Base-by-base conservation (phyloP, 2,888 invertebrate genomes). In the Odiellus spinosus region DNA sequence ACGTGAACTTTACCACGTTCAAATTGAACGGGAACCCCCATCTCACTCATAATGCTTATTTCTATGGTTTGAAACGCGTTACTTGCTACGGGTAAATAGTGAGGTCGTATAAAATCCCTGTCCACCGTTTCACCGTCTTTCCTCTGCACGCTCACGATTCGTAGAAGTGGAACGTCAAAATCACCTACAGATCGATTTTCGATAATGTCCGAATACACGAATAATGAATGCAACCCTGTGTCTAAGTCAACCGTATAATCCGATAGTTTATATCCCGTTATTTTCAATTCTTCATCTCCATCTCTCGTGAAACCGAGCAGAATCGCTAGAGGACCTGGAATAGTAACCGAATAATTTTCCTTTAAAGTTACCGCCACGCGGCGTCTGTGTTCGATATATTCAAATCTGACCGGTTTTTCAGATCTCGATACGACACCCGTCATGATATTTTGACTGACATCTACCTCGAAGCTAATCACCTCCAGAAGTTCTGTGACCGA, bases 141-240 rank as follows among this genome's bases (percentile, higher is more conserved):
- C 15, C 42, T 35, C 11, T 14, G 21, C 17, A 58, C 42, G 18
- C 51, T 51, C 1, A 59, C 56, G 14, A 60, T 54, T n/a, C 59
- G 47, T 11, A 60, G 18, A 12, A 61, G 49, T 2, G 55, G 50
- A 11, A 58, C 52, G 32, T 53, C 34, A 4, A 49, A 47, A 43
- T 60, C 58, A n/a, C 63, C 60, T 21, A 50, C 45, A 11, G 47
- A 20, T 42, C 36, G 45, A 1, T 56, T 55, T 44, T 56, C 55
- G 2, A 57, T 53, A 10, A 61, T 47, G 44, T 61, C 55, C 17
- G 54, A 49, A 51, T 58, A 55, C 35, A 60, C 41, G 45, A 26
- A 54, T 34, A 59, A 15, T 2, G 42, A 34, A 19, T 18, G n/a
- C 18, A 32, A 40, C 21, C 15, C 15, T 1, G 20, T 40, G 2